phyloP scores from a whole-genome alignment of 2,797 vertebrate species.

The Fundulus diaphanus region DNA sequence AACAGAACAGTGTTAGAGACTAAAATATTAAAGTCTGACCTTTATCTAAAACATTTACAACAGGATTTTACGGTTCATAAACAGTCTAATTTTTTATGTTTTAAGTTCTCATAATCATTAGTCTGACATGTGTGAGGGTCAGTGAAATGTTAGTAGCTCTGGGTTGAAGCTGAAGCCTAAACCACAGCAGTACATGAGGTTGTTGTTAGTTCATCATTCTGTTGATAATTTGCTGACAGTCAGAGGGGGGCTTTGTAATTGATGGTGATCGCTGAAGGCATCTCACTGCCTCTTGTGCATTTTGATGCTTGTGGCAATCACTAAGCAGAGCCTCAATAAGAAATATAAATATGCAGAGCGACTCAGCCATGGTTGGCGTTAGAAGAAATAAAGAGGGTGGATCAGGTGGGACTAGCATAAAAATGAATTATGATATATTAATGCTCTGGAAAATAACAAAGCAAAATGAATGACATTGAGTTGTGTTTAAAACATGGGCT shows the following conservation, averaged over 20 bases:
- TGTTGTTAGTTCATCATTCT: conserved; percentile 21
- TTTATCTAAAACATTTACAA: not conserved
- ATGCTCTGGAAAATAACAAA: not conserved
- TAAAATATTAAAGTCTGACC: not conserved
- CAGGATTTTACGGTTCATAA: not conserved
- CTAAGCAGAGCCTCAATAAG: conserved; percentile 31
- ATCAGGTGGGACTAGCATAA: not conserved
- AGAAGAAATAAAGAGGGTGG: not conserved
- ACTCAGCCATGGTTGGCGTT: conserved; percentile 13
- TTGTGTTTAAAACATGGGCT: not conserved
- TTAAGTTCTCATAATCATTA: not conserved
- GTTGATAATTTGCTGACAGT: conserved; percentile 31
- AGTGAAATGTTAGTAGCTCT: not conserved
- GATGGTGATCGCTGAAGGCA: conserved; percentile 51
- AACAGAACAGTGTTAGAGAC: not conserved
- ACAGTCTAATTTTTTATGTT: not conserved
- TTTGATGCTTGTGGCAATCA: conserved; percentile 44
- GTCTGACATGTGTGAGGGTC: not conserved
- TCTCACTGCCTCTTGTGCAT: conserved; percentile 47
- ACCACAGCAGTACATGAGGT: conserved; percentile 4
- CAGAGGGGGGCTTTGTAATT: conserved; percentile 33
- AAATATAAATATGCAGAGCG: conserved; percentile 30
- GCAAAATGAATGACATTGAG: not conserved
- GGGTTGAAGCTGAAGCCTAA: not conserved
- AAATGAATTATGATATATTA: not conserved